Conservation (phyloP, 2,888 invertebrate species). For the Eupithecia subfuscata region DNA sequence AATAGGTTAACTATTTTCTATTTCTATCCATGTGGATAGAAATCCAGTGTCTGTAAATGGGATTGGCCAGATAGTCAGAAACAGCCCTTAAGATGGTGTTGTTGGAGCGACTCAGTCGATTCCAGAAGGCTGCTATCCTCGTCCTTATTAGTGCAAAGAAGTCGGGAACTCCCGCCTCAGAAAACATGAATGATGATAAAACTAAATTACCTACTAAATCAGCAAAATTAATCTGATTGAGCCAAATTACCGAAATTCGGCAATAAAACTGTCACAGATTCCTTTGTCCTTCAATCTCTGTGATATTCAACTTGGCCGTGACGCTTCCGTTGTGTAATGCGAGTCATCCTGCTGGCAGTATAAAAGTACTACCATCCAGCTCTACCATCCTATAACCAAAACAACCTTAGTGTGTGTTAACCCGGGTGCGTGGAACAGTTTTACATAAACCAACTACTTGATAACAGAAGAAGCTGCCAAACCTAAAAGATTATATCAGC, state of each 20-base stretch:
- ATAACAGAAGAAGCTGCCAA: not conserved
- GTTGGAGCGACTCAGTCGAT: too few relatives aligned
- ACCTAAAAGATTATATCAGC: not conserved
- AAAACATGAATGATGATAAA: too few relatives aligned
- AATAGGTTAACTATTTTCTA: too few relatives aligned
- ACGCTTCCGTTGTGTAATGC: constrained; percentile 50
- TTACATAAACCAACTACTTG: not conserved
- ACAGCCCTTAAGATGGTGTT: too few relatives aligned
- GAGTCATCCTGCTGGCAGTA: constrained; percentile 39
- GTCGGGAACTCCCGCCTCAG: too few relatives aligned
- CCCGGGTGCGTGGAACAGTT: not conserved
- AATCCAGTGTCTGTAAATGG: too few relatives aligned
- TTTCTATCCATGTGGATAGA: too few relatives aligned
- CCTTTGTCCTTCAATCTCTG: constrained; percentile 55
- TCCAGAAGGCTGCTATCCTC: too few relatives aligned
- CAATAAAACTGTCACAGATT: constrained; percentile 47
- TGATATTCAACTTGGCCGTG: constrained; percentile 54
- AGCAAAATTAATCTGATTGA: not conserved
- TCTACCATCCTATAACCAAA: not conserved
- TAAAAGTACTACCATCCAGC: constrained; percentile 9
- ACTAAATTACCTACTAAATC: not conserved
- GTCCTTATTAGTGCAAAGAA: too few relatives aligned
- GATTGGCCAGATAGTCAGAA: too few relatives aligned
- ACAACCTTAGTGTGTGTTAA: not conserved
- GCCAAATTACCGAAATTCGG: constrained; percentile 38